phyloP scores from a whole-genome alignment of 2,797 vertebrate species.

The Somateria mollissima region DNA sequence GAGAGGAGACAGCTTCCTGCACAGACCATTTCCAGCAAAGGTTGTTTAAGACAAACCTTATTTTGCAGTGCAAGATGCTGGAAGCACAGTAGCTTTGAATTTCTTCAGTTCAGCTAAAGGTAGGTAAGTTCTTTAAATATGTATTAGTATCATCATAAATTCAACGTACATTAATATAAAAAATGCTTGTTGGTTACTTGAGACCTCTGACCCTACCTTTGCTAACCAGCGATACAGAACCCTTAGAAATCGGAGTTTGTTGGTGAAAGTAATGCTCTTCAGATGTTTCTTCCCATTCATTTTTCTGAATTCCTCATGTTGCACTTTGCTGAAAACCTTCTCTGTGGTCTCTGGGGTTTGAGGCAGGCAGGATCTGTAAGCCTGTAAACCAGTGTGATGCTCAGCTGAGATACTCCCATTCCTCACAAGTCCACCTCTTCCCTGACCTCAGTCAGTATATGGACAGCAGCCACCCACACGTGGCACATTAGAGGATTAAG shows the following conservation, averaged over 20 bases:
- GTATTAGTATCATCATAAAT: conserved; percentile 8
- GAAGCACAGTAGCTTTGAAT: background rate
- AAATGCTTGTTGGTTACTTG: background rate
- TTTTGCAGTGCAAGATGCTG: background rate
- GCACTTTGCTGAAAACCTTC: background rate
- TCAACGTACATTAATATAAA: background rate
- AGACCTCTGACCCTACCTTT: background rate
- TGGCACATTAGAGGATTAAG: conserved; percentile 24
- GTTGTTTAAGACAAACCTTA: conserved; percentile 12
- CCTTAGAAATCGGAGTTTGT: background rate
- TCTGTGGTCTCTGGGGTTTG: background rate
- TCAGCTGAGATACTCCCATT: background rate
- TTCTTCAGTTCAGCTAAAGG: background rate
- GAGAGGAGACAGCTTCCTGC: background rate
- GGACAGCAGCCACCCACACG: background rate
- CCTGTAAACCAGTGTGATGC: background rate
- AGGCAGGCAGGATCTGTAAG: background rate
- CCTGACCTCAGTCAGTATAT: background rate
- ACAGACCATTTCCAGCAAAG: conserved; percentile 15
- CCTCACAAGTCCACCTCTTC: background rate
- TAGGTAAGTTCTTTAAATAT: conserved; percentile 41
- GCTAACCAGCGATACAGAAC: background rate
- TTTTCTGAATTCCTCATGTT: background rate
- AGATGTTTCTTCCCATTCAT: background rate
- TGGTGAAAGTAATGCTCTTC: background rate